Evolutionary conservation across 2,888 invertebrate species (phyloP), one percentile per base, ranked within the genome.

Genomic region (Chloroclysta siterata): DNA sequence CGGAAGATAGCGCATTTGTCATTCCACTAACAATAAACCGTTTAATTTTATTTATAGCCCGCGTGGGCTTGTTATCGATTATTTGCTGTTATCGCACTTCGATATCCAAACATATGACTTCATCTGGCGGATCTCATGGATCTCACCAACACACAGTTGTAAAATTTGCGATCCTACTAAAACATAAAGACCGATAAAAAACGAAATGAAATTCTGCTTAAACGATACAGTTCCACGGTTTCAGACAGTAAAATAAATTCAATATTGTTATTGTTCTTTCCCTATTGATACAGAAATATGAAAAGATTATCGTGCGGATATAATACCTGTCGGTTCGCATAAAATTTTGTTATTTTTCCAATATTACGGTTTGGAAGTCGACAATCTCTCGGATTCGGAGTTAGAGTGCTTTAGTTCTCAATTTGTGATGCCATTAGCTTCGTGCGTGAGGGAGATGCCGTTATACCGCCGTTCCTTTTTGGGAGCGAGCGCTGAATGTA

Each of bases 401-500:
- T 77, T 75, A 67, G 75, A 83, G 84, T 80, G 81, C 82, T 84
- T 82, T 81, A 82, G 84, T 86, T 83, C 80, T 81, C 85, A 86
- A 88, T 89, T 90, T 87, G 89, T 87, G 85, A 86, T 81, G 85
- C 85, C 84, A 89, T 90, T 89, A 89, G 74, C 80, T 75, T 78
- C 75, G 84, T 75, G 90, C 79, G 84, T 79, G 86, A 89, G 79
- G 50, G 86, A 80, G 89, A 87, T 69, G 73, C 72, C 70, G 60
- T 68, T 62, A 80, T 82, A 76, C 75, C 71, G 75, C 72, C 72
- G 76, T 72, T 72, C 82, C 74, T 76, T 76, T 85, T 82, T 74
- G 77, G 79, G 80, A 80, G 79, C 85, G 78, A 80, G 81, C 78
- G 80, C 80, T 88, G 90, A 91, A 91, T 90, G 87, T 85, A 89